Evolutionary conservation across 2,888 invertebrate species (phyloP).

Genomic region (Eledona agricola): DNA sequence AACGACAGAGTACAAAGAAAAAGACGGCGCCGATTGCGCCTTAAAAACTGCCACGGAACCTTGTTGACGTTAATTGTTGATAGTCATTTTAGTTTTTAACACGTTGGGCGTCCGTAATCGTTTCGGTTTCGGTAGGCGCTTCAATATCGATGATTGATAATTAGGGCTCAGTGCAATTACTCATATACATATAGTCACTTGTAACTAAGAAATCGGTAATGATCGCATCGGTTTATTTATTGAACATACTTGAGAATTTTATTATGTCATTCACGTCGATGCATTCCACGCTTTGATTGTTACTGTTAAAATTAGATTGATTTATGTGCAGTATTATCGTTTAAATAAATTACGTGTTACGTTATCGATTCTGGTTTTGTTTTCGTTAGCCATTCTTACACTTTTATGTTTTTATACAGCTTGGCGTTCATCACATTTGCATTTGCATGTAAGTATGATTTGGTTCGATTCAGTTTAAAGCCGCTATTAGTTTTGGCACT

Average conservation of each 20-base stretch:
- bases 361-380: constrained; percentile 40
- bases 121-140: no score
- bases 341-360: constrained; percentile 45
- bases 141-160: no score
- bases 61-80: constrained; percentile 21
- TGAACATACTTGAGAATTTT: constrained; percentile 8
- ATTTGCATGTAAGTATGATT: constrained; percentile 39
- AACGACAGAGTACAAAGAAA: constrained; percentile 39
- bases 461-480: no score
- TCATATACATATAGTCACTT: no score
- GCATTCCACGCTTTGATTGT: constrained; percentile 33
- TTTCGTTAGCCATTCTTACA: constrained; percentile 30
- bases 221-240: constrained; percentile 10
- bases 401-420: constrained; percentile 17
- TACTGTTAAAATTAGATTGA: constrained; percentile 40
- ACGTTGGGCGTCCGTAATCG: neutral
- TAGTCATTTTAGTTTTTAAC: constrained; percentile 6
- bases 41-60: constrained; percentile 11
- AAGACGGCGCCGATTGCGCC: constrained; percentile 24
- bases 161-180: no score
- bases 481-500: no score
- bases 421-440: constrained; percentile 25
- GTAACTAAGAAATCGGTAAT: neutral
- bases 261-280: constrained; percentile 20
- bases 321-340: constrained; percentile 44